Base-by-base conservation (phyloP, 2,797 vertebrate genomes). In the Falco berigora region DNA sequence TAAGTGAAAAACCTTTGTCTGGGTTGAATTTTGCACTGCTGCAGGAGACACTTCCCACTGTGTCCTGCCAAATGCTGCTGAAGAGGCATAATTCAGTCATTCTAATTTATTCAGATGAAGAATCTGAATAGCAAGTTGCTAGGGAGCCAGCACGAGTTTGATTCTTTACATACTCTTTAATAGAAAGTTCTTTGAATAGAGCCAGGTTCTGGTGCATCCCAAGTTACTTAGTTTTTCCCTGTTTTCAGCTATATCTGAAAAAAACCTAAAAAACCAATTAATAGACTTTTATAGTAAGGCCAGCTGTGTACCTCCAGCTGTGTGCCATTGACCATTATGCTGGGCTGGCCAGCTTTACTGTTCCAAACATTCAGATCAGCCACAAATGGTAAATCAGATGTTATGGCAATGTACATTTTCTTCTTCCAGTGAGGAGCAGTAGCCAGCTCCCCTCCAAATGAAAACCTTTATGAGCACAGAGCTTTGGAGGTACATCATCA, bases 381-480 rank as follows among this genome's bases (percentile, higher is more conserved):
- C 75, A 85, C 61, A 66, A 86, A 56, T 67, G 75, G 63, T 92
- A 80, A 94, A 87, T 90, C 89, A 95, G 71, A 46, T 32, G 27
- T 85, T 55, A 68, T 58, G 82, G 87, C 80, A 94, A 34, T 22
- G 90, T 58, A 47, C 0, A 0, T 73, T 94, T 93, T 82, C 84
- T 56, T 86, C 90, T 91, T 90, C 55, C 92, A 91, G 55, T 58
- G 73, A 86, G 53, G 44, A 95, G 94, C 77, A 68, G 94, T 86
- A 94, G 95, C 83, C 91, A 93, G 88, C 85, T 92, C 64, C 56
- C 53, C 25, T 94, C 88, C 95, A 85, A 77, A 84, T 77, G 73
- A 92, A 91, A 96, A 82, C 62, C 91, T 91, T 94, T 93, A 56
- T 83, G 86, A 94, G 92, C 92, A 79, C 81, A 58, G 76, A 92